Conservation (phyloP, 2,797 vertebrate species). For the Pithecia hirsuta region DNA sequence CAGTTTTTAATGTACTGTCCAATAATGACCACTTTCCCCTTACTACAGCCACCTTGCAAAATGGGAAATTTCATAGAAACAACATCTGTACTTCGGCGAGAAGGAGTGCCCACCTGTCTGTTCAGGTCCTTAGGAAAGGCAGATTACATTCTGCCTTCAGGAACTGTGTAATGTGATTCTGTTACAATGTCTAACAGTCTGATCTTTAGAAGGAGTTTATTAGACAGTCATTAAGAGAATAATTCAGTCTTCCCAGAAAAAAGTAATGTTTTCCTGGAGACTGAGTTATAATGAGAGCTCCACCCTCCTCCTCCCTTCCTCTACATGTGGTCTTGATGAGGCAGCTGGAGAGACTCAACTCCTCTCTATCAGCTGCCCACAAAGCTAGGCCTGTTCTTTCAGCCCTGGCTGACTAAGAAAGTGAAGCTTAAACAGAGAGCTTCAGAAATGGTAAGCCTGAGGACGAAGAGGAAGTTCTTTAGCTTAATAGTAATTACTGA, state of each 20-base stretch:
- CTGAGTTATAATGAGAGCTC: not conserved
- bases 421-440: not conserved
- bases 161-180: not conserved
- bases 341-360: too few relatives aligned
- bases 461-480: not conserved
- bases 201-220: not conserved
- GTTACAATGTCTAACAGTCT: not conserved
- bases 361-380: not conserved
- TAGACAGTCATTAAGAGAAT: not conserved
- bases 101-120: not conserved
- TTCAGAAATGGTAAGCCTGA: not conserved
- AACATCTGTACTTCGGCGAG: not conserved
- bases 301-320: not conserved
- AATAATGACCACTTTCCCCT: not conserved
- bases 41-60: not conserved
- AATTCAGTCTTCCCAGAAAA: not conserved
- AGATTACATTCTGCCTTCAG: not conserved
- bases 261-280: not conserved
- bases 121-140: not conserved
- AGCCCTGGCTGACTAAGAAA: not conserved
- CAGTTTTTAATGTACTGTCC: not conserved
- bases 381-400: not conserved
- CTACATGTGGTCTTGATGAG: not conserved
- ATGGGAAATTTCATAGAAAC: not conserved
- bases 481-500: not conserved